Evolutionary conservation across 2,797 vertebrate genomes (phyloP), one percentile per base, ranked within the genome.

Genomic region (Hippopotamyrus pictus): DNA sequence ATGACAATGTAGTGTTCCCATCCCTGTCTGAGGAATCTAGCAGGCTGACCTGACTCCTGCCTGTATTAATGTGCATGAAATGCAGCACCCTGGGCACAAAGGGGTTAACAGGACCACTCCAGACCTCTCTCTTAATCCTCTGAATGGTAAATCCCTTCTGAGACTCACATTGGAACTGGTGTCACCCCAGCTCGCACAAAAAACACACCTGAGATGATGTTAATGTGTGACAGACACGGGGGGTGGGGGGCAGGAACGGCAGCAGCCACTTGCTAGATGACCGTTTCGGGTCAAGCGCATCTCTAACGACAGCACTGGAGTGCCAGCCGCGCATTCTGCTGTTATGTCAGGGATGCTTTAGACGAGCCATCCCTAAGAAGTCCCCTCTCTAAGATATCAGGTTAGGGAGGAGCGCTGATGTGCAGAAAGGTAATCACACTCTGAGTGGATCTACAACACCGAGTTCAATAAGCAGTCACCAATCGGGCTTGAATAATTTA

Each of bases 401-500:
- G 59, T 88, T 46, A 62, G 69, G 44, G 33, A 65, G 57, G 33
- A 44, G 25, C 3, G 54, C 86, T 22, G 41, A 87, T 22, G 86
- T n/a, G 54, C 29, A 44, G 29, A 65, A 88, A 88, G 12, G 57
- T 22, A 65, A 69, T 44, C 86, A 46, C 37, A 69, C 57, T 65
- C 37, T 65, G 54, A 44, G 14, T 41, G 57, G 84, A 54, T 29
- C 89, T 9, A 62, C 48, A 11, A 46, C 14, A 65, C 84, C 11
- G 37, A 37, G 25, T 87, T 89, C 89, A 87, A 87, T 89, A 86
- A 86, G 59, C 14, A 65, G 25, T 22, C 83, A 37, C 29, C 57
- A 53, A 89, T 62, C 25, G 3, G 84, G 86, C 89, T 84, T 85
- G 89, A 90, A 73, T 84, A 69, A 79, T 54, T 51, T 50, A 88